Evolutionary conservation across 2,113 vertebrate species (phyloP).

Genomic region (Anhinga anhinga): DNA sequence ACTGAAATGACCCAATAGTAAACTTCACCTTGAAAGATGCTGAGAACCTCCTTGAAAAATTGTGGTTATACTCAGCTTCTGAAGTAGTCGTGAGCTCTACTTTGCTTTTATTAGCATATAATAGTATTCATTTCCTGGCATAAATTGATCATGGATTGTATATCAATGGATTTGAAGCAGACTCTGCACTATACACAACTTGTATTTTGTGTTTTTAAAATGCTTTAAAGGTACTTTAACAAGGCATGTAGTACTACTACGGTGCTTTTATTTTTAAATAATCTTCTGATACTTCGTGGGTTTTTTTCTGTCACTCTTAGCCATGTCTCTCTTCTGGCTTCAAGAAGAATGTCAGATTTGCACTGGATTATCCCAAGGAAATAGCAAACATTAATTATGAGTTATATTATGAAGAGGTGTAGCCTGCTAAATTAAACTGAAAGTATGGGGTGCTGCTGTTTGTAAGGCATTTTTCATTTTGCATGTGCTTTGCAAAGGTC

Average conservation of each 20-base stretch:
- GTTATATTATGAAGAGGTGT: background rate
- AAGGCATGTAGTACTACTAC: background rate
- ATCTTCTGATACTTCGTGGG: background rate
- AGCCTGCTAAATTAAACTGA: background rate
- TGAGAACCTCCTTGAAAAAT: background rate
- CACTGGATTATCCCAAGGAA: background rate
- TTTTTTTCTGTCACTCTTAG: background rate
- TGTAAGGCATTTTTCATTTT: background rate
- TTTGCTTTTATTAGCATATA: background rate
- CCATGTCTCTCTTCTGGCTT: background rate
- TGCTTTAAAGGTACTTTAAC: background rate
- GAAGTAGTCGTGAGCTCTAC: background rate
- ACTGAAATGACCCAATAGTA: background rate
- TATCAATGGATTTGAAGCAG: background rate
- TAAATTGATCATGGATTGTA: background rate
- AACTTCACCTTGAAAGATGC: background rate
- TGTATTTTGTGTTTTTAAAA: background rate
- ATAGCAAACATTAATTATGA: background rate
- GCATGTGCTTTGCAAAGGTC: background rate
- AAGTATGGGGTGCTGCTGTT: background rate
- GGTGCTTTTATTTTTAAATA: background rate
- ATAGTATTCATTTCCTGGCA: background rate
- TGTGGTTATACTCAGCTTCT: background rate
- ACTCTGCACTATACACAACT: background rate
- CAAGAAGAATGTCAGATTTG: background rate